Evolutionary conservation across 1,140 invertebrate genomes (phyloP).

Genomic region (Leucophenga varia): DNA sequence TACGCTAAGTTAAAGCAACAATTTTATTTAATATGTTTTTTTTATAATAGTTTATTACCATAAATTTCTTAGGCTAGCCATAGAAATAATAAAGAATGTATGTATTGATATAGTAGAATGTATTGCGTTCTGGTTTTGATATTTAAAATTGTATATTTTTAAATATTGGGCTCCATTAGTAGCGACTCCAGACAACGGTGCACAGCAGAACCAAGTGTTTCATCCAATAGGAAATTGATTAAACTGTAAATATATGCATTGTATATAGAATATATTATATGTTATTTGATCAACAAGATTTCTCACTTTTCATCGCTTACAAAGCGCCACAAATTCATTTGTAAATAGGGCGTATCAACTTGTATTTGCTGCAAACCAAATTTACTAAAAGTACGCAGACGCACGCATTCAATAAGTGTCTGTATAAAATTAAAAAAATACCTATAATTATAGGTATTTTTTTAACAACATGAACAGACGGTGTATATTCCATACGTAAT

Average conservation of each 20-base stretch:
- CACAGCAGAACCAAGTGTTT: slow-evolving; percentile 92
- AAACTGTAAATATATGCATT: slow-evolving; percentile 71
- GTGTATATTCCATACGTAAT: slow-evolving; percentile 91
- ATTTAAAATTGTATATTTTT: slow-evolving; percentile 62
- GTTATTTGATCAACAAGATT: too few species aligned
- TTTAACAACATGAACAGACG: slow-evolving; percentile 94
- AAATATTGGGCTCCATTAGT: slow-evolving; percentile 92
- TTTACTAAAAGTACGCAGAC: slow-evolving; percentile 90
- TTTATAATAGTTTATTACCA: too few species aligned
- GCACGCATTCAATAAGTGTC: slow-evolving; percentile 94
- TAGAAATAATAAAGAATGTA: too few species aligned
- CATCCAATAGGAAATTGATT: slow-evolving; percentile 90
- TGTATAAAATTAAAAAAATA: slow-evolving; percentile 77
- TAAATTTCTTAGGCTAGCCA: slow-evolving; percentile 28
- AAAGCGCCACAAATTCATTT: slow-evolving; percentile 94
- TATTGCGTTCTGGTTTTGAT: not conserved
- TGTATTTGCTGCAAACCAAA: slow-evolving; percentile 97
- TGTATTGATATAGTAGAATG: slow-evolving; percentile 7
- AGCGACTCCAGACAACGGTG: slow-evolving; percentile 90
- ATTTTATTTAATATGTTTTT: not conserved
- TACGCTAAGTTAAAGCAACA: slow-evolving; percentile 25
- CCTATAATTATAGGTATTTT: slow-evolving; percentile 94
- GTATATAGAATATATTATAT: slow-evolving; percentile 3
- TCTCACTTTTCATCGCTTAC: slow-evolving; percentile 97
- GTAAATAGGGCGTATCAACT: slow-evolving; percentile 95